Evolutionary conservation across 2,888 invertebrate species (phyloP), one percentile per base, ranked within the genome.

Genomic region (Caenorhabditis zanzibari): DNA sequence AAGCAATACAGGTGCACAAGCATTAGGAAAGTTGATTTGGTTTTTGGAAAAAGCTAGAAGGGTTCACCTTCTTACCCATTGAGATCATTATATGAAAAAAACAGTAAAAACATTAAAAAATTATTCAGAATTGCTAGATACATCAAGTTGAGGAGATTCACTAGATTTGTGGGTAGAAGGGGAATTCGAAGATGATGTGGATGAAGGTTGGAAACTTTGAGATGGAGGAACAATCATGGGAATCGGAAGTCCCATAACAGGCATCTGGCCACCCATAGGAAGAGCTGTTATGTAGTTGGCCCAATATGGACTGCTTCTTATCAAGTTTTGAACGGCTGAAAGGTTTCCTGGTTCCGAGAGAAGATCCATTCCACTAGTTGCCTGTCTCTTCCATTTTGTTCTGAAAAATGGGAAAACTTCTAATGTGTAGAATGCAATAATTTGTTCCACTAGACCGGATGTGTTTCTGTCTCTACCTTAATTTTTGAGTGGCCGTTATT

Each of bases 311-410:
- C 90, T 90, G 63, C 84, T 88, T n/a, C 90, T 84, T 38, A 92
- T 79, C 12, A 94, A 92, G 85, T 98, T 94, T 85, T 98, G 95
- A 92, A 99, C 96, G n/a, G 98, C 98, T 0, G 97, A 97, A 93
- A 96, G 97, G 94, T 98, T 98, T 10, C 97, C 97, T 0, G 98
- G 97, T 93, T 99, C 99, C 2, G 97, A 97, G 76, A 99, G 94
- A 52, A 99, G 95, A 93, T 99, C 99, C 89, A 98, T 93, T 0
- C 98, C 98, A 2, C 98, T 98, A 0, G 98, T 97, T 19, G 98
- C 97, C 93, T 98, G 98, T 1, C 98, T 95, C 93, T 98, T 98
- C 98, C 98, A 99, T 94, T 98, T 98, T 93, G 98, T 98, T 93
- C 97, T 96, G 95, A 44, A 87, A 88, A 47, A 41, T n/a, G n/a